Percentiles rank a stretch among this genome's conserved stretches.
Evolutionary conservation across 2,797 vertebrate genomes (phyloP).

Genomic region (Danio aesculapii): DNA sequence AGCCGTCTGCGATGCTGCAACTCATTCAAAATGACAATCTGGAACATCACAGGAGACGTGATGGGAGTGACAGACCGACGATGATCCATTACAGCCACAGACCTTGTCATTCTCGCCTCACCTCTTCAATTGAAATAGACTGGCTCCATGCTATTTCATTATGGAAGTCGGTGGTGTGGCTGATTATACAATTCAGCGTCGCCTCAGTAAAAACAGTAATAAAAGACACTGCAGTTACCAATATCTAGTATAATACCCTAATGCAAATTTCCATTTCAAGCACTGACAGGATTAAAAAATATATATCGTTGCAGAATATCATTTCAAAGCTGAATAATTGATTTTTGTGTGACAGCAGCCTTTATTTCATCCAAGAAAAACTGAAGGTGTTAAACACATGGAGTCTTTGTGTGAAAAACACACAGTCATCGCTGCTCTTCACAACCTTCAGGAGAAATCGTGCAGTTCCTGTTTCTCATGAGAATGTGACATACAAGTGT

Average conservation of each 20-base stretch:
- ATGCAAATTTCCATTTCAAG: not conserved
- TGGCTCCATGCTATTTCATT: not conserved
- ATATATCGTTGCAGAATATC: not conserved
- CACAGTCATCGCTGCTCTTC: not conserved
- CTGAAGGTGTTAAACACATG: not conserved
- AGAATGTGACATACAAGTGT: not conserved
- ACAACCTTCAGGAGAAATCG: not conserved
- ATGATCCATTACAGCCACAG: constrained; percentile 30
- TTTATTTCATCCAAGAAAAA: not conserved
- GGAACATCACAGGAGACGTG: constrained; percentile 26
- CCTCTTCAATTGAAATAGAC: constrained; percentile 17
- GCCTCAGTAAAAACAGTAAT: not conserved
- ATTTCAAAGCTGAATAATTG: not conserved
- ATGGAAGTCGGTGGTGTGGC: not conserved
- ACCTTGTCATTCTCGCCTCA: not conserved
- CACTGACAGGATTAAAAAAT: not conserved
- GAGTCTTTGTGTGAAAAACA: not conserved
- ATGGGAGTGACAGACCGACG: constrained; percentile 31
- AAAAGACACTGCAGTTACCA: not conserved
- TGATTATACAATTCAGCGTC: not conserved
- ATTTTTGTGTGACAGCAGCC: not conserved
- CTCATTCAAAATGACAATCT: constrained; percentile 33
- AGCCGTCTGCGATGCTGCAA: constrained; percentile 4
- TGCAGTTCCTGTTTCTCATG: constrained; percentile 1
- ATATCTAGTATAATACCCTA: not conserved